Conservation (phyloP, 2,797 vertebrate species). For the Sebastes matsubarae region DNA sequence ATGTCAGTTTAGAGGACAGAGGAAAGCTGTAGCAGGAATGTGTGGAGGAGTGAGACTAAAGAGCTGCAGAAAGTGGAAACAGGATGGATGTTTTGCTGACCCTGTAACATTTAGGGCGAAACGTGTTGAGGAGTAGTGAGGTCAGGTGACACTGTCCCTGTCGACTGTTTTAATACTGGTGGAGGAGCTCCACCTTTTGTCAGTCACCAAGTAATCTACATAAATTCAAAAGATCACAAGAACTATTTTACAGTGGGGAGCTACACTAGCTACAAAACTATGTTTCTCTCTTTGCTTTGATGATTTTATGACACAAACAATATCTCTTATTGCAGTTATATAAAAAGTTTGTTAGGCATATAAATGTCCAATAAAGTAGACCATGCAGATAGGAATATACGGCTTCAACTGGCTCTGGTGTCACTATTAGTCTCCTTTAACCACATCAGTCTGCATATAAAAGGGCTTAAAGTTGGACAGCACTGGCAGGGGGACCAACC, state of each 20-base stretch:
- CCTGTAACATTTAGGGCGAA: background rate
- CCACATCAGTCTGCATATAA: slow-evolving; percentile 45
- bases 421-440: background rate
- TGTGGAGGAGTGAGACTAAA: slow-evolving; percentile 28
- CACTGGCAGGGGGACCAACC: slow-evolving; percentile 71
- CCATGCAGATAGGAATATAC: background rate
- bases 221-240: slow-evolving; percentile 27
- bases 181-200: background rate
- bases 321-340: background rate
- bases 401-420: slow-evolving; percentile 9
- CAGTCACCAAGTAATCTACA: slow-evolving; percentile 16
- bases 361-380: slow-evolving; percentile 24
- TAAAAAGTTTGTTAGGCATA: background rate
- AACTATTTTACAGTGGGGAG: background rate
- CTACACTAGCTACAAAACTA: background rate
- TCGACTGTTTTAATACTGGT: slow-evolving; percentile 17
- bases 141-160: slow-evolving; percentile 75
- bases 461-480: slow-evolving; percentile 67
- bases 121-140: slow-evolving; percentile 15
- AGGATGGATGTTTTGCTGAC: slow-evolving; percentile 50
- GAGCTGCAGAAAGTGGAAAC: slow-evolving; percentile 39
- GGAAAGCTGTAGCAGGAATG: slow-evolving; percentile 25
- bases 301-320: slow-evolving; percentile 3
- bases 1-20: slow-evolving; percentile 48
- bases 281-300: background rate